phyloP scores from a whole-genome alignment of 2,113 vertebrate species.

The Noturus placidus region DNA sequence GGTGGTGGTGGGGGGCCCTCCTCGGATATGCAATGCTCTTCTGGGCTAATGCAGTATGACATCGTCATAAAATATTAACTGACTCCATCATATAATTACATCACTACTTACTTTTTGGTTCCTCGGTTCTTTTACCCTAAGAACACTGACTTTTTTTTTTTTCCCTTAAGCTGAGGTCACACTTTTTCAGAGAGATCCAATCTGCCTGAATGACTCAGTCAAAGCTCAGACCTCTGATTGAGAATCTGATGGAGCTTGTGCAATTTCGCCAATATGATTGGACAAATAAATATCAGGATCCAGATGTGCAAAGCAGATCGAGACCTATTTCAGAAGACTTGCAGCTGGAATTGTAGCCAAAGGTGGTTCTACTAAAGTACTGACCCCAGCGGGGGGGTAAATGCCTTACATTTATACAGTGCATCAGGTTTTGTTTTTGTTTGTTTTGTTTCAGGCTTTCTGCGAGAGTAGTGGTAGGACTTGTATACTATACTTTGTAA shows the following conservation, averaged over 20 bases:
- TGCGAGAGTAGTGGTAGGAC: not conserved
- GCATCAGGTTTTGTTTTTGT: no score
- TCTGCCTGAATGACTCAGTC: not conserved
- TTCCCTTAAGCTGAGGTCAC: not conserved
- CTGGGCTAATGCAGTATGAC: conserved; percentile 21
- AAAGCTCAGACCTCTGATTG: not conserved
- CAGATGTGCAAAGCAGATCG: conserved; percentile 1
- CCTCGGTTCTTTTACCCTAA: not conserved
- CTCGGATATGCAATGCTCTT: not conserved
- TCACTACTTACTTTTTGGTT: conserved; percentile 1
- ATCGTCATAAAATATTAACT: conserved; percentile 31
- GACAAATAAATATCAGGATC: not conserved
- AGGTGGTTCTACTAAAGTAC: not conserved
- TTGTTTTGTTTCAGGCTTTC: not conserved
- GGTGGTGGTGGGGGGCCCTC: not conserved
- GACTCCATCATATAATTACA: conserved; percentile 5
- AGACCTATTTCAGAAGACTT: not conserved
- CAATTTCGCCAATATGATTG: not conserved
- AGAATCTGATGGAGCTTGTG: not conserved
- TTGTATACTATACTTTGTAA: not conserved
- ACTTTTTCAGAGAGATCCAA: conserved; percentile 3
- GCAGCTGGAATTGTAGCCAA: not conserved
- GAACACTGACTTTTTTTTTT: not conserved
- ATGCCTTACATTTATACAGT: not conserved
- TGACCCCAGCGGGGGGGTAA: not conserved